These are phyloP conservation scores for Potamilus streckersoni DNA, from an alignment of 1,140 invertebrate genomes.

Conservation along the genomic window DNA sequence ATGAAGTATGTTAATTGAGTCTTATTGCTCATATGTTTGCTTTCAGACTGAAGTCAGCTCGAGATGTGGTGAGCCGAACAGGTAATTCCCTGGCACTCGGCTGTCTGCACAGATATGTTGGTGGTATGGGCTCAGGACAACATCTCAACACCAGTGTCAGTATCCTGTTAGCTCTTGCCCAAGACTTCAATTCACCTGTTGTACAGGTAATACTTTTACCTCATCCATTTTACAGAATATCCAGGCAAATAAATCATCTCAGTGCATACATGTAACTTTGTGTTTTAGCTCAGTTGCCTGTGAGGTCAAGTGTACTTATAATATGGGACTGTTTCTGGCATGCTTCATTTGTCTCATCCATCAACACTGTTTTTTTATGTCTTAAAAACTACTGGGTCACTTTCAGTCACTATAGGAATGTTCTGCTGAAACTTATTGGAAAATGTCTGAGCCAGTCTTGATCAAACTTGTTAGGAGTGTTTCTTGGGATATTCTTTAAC, in stretches of 20 bases:
- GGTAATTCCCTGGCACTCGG: conserved; percentile 94
- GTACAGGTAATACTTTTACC: conserved; percentile 78
- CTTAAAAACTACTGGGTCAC: no score
- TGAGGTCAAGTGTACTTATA: no score
- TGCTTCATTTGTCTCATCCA: no score
- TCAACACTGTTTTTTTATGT: no score
- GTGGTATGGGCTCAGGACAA: conserved; percentile 89
- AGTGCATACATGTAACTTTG: background rate
- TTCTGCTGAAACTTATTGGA: no score
- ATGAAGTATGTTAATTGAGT: background rate
- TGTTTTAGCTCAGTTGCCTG: background rate
- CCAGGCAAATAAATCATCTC: background rate
- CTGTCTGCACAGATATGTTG: conserved; percentile 90
- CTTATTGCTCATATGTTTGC: conserved; percentile 2
- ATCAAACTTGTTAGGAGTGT: no score
- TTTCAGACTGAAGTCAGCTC: conserved; percentile 80
- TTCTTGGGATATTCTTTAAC: no score
- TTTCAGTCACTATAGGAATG: no score
- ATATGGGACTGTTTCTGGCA: no score
- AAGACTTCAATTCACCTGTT: conserved; percentile 89
- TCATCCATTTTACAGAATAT: background rate
- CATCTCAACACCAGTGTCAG: conserved; percentile 94
- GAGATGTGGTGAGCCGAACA: conserved; percentile 89
- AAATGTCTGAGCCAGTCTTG: no score
- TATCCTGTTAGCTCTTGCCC: conserved; percentile 92